Base-by-base conservation (phyloP, 2,797 vertebrate species). In the Rhyacichthys aspro region DNA sequence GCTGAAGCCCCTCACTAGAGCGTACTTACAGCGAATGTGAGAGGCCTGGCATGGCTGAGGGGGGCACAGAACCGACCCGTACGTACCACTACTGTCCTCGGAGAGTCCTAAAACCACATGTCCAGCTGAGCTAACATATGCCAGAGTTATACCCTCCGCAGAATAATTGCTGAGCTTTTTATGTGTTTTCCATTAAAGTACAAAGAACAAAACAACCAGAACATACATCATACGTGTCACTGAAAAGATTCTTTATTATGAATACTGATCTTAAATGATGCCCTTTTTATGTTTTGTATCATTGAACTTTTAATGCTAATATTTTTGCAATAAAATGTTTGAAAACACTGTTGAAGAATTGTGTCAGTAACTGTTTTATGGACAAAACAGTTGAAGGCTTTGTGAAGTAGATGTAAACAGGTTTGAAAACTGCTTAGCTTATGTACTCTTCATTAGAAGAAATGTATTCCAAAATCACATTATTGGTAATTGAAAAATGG, bases 281-380 rank as follows among this genome's bases (percentile, higher is more conserved):
- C 78, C 77, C 84, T 88, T 85, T 87, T 88, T 84, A 83, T 85
- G 78, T 89, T 89, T 90, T 90, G 70, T 89, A 89, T 84, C 82
- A 87, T 87, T 87, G 74, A 87, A 86, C 81, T 83, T 90, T 89
- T 82, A 82, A 82, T 83, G 73, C 79, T 84, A 85, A 86, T 88
- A 89, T 87, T 89, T 91, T 91, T 92, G 76, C 85, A 88, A 87
- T 84, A 88, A 87, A 88, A 86, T 67, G 52, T 58, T n/a, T 70
- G 42, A 80, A 84, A 85, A 82, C 42, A 49, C 55, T 66, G 50
- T 56, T 85, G 50, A 23, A 17, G 37, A 39, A 52, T 52, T 39
- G 16, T 17, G 34, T 19, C n/a, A 12, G 12, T 52, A 19, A 18
- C 34, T 38, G 11, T 3, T 12, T 52, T 37, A 7, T 17, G 6